Evolutionary conservation across 2,888 invertebrate species (phyloP), one percentile per base, ranked within the genome.

Genomic region (Neelides folsomi): DNA sequence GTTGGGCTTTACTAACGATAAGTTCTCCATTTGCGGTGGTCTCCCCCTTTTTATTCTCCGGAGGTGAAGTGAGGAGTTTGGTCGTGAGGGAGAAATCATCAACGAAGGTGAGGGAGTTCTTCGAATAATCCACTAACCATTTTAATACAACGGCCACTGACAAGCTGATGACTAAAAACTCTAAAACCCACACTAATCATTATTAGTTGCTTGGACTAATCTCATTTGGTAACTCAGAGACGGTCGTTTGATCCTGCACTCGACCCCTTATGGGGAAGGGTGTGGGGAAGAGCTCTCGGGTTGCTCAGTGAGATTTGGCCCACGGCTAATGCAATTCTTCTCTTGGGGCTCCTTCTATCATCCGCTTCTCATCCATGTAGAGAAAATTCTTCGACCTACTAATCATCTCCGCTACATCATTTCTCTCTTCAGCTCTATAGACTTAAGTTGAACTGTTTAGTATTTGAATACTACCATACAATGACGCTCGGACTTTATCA

Each of bases 151-250:
- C 27, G 27, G 7, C 27, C 7, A 15, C 19, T 42, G 16, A 19
- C 12, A 42, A n/a, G 13, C 18, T 27, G 27, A 27, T 27, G 27
- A 27, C 27, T 27, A 27, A 27, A 27, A 27, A 27, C 27, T 27
- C 27, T 27, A 27, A 7, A 27, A 27, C 27, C 15, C 20, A 18
- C 36, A 18, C 37, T 27, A 37, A 12, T 45, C 50, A 43, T 18
- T 56, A 52, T 62, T 63, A 56, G 61, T 58, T 55, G 57, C 58
- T 57, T 72, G 72, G 80, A 80, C 79, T 83, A 92, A 92, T 92
- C 90, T 92, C 92, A 90, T 87, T 84, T 85, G 86, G 90, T 92
- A 90, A 90, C 86, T 87, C 86, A 89, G 90, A 87, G 88, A 78
- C 75, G 71, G 74, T 27, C 19, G 47, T 56, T 47, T 36, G 48